Evolutionary conservation across 2,113 vertebrate species (phyloP), one percentile per base, ranked within the genome.

Genomic region (Chaetodon trifascialis): DNA sequence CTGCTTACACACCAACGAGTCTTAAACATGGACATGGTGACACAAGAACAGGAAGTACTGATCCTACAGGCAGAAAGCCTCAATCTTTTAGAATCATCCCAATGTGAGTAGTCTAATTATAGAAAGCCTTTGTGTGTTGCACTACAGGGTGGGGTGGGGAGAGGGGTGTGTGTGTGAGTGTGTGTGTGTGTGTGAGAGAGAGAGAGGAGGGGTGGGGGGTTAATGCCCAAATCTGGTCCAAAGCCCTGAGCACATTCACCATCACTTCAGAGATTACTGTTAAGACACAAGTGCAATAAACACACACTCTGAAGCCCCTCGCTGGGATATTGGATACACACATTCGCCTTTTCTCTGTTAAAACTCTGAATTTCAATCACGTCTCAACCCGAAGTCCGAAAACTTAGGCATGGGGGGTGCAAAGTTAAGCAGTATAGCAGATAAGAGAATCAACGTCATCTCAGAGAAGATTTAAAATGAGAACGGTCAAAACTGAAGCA

Each of bases 61-160:
- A 58, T 11, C 47, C 63, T 58, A n/a, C 42, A 46, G 30, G 34
- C 46, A 55, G n/a, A 63, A 52, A 52, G n/a, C 36, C 44, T 63
- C 46, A 63, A 79, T 71, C 54, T 78, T 49, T 60, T 51, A 49
- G 38, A 49, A 69, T 47, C 25, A 36, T 12, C 55, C 65, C 65
- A 51, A 69, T 78, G 66, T 51, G 46, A 69, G 44, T 44, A 23
- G 30, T 21, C 67, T 68, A 77, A 59, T 77, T 67, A 68, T 47
- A 68, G 23, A 47, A n/a, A 4, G n/a, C 16, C n/a, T 42, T 42
- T 25, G 19, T 64, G 38, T 23, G n/a, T 11, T 65, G n/a, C 30
- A 36, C 58, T 36, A 60, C 58, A 34, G 3, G 4, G 59, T 11
- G 34, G 36, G 34, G 30, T 38, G 59, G 36, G 60, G 10, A 40